Conservation (phyloP, 1,140 invertebrate species). For the Listronotus bonariensis region DNA sequence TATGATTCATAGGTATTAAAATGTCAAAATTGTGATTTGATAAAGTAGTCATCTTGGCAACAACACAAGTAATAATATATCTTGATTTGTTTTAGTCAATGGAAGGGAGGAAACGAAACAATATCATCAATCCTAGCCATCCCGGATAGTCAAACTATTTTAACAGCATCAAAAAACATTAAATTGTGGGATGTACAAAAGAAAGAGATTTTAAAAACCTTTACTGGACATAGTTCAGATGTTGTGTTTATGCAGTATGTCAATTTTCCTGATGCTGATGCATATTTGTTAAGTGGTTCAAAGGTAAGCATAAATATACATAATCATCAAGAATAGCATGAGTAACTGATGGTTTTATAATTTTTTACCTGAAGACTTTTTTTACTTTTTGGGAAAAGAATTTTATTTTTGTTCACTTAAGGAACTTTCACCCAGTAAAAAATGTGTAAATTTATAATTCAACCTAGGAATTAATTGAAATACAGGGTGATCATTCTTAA, state of each 20-base stretch:
- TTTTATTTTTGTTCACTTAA: no score
- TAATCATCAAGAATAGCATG: no score
- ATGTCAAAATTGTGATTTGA: no score
- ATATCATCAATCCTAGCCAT: conserved; percentile 69
- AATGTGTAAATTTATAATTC: no score
- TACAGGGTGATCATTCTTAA: no score
- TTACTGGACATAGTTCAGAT: conserved; percentile 70
- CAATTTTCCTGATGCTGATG: conserved; percentile 49
- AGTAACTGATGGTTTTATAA: no score
- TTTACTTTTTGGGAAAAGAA: no score
- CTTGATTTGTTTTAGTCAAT: conserved; percentile 54
- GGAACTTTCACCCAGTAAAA: no score
- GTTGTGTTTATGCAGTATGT: conserved; percentile 62
- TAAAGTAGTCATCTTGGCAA: no score
- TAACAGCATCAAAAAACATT: conserved; percentile 68
- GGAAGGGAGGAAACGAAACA: conserved; percentile 69
- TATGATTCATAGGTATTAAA: no score
- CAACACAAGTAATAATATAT: not conserved
- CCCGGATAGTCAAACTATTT: conserved; percentile 63
- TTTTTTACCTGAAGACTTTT: no score
- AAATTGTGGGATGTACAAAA: conserved; percentile 68
- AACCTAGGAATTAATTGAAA: no score
- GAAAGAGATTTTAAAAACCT: conserved; percentile 64
- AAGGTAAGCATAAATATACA: conserved; percentile 43
- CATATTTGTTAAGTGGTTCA: conserved; percentile 68